Base-by-base conservation (phyloP, 2,888 invertebrate species). In the Stratiomys singularior region DNA sequence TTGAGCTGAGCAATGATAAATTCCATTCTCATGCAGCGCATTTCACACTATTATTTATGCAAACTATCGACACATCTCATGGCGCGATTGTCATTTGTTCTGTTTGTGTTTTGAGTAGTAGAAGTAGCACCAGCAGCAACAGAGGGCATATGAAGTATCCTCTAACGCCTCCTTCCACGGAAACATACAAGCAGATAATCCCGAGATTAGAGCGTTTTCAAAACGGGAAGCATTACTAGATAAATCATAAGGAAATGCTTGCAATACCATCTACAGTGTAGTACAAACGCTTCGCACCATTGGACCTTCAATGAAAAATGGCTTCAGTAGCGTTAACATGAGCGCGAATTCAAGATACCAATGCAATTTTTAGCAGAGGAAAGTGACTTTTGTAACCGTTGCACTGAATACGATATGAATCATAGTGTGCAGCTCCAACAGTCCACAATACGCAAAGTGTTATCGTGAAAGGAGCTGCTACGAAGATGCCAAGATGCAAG, bases 191-290 rank as follows among this genome's bases (percentile, higher is more conserved):
- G 25, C 13, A 5, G 58, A 60, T 60, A 60, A 60, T 60, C 58
- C 21, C 23, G 11, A 25, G 18, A 60, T 60, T n/a, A 25, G 18
- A n/a, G 58, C 58, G 9, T 37, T 23, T 11, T 21, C 58, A 60
- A 60, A 60, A 60, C 25, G 58, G 58, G 58, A 60, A 60, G n/a
- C 52, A 18, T 52, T 52, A 52, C 52, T 4, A 52, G 52, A 52
- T 52, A 52, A 52, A 52, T 52, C 52, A 52, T 52, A 18, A 15
- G 15, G 18, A 18, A 52, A 5, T 52, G 52, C 18, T 52, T 52
- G 52, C 18, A n/a, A 18, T 52, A 4, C 7, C 52, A 52, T 5
- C 37, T 37, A 3, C 9, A 37, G 37, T 37, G 5, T 3, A n/a
- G 3, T 52, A 3, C 18, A 18, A n/a, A 52, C n/a, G 18, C 15